Evolutionary conservation across 92 coral and sea anemone species (phyloP), one percentile per base, ranked within the genome.

Genomic region (Paragorgia papillata): DNA sequence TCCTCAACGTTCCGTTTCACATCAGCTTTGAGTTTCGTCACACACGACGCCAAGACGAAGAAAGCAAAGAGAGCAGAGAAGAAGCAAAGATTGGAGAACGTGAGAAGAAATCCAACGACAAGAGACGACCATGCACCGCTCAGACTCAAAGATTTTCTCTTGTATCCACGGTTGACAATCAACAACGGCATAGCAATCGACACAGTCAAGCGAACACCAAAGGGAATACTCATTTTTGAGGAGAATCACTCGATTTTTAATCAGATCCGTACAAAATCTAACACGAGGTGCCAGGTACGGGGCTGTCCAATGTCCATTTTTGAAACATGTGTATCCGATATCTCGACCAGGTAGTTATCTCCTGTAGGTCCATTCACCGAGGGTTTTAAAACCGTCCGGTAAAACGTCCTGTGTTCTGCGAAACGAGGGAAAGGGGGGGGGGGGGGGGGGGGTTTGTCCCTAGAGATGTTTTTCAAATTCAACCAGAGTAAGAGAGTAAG

Each of bases 51-150:
- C 57, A 91, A 80, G 57, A 95, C 80, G 67, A 82, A 91, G 64
- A 95, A 88, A 17, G 91, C 88, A 15, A 88, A 41, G 51, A 92
- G 70, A 1, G 90, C 85, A 25, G 97, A 73, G 75, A 95, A 95
- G 73, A 90, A 91, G 70, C 97, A 95, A 12, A 95, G 86, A 73
- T 89, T 95, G 56, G 92, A 83, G 40, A 89, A 66, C 22, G 97
- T 91, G 50, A 89, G 69, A n/a, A 91, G 54, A 20, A 95, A 91
- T 19, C 99, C 99, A 6, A 95, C 99, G 8, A 87, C 32, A 15
- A 91, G 84, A 10, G 98, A 87, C 25, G 95, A 96, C 24, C 85
- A 9, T n/a, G 97, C 99, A 15, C 97, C 99, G 9, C 95, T 79
- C 5, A 71, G 15, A 63, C 89, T 96, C 24, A 95, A 80, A 14